Percentiles rank a stretch among this genome's conserved stretches.
These are phyloP conservation scores for Oophaga sylvatica DNA, from an alignment of 2,797 vertebrate genomes.

Conservation along the genomic window DNA sequence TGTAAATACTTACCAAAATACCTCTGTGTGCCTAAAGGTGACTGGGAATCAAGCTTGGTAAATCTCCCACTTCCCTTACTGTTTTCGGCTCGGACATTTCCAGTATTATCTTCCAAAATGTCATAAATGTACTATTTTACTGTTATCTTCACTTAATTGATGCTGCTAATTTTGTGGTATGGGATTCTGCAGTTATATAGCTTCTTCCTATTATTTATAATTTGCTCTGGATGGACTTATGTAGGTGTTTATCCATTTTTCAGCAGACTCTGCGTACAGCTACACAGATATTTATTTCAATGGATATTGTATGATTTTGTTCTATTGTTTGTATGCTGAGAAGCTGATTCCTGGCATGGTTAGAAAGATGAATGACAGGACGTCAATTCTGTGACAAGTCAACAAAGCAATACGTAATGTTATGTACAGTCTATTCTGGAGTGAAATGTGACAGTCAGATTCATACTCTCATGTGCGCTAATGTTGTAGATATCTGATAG, in stretches of 20 bases:
- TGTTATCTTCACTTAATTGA: no score
- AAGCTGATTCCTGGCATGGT: constrained; percentile 1
- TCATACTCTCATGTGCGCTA: background rate
- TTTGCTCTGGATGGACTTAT: background rate
- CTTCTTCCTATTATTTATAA: background rate
- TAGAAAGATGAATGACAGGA: constrained; percentile 9
- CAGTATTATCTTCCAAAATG: no score
- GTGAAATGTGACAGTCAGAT: background rate
- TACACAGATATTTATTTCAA: background rate
- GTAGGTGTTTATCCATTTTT: background rate
- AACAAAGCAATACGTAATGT: no score
- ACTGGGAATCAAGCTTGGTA: no score
- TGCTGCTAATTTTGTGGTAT: background rate
- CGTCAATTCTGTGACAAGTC: background rate
- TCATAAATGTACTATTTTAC: no score
- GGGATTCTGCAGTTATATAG: background rate
- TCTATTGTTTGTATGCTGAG: constrained; percentile 6
- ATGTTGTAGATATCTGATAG: background rate
- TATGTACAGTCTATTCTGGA: no score
- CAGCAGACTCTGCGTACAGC: no score
- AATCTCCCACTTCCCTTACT: no score
- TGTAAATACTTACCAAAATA: no score
- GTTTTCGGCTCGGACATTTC: no score
- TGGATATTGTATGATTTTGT: background rate
- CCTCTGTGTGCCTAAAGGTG: no score